phyloP scores from a whole-genome alignment of 2,888 invertebrate genomes.

The Bugulina stolonifera region DNA sequence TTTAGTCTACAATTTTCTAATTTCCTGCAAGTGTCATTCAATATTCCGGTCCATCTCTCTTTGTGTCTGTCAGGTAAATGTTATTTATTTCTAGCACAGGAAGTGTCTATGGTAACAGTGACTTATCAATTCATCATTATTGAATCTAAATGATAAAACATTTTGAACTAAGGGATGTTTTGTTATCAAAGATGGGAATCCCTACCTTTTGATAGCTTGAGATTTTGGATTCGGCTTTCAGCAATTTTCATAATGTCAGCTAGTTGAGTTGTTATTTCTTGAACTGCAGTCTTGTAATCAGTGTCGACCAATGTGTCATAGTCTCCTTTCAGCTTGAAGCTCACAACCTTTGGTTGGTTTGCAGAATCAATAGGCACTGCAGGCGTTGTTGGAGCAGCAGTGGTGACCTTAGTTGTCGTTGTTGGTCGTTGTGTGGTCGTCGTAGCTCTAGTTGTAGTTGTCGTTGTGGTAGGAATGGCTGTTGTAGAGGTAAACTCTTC shows the following conservation, averaged over 20 bases:
- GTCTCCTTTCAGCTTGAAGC: conserved; percentile 6
- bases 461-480: neutral
- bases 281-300: neutral
- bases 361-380: neutral
- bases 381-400: neutral
- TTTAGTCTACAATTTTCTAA: too few relatives aligned
- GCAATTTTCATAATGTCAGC: neutral
- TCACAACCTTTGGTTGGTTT: neutral
- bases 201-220: conserved; percentile 11
- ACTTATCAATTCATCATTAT: too few relatives aligned
- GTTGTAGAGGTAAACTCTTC: neutral
- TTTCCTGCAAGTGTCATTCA: too few relatives aligned
- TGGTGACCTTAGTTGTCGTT: neutral
- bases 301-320: neutral
- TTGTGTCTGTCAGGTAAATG: too few relatives aligned
- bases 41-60: too few relatives aligned
- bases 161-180: too few relatives aligned
- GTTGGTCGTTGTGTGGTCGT: neutral
- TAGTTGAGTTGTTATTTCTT: neutral
- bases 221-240: conserved; percentile 1
- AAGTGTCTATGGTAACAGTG: too few relatives aligned
- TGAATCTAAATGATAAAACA: too few relatives aligned
- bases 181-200: too few relatives aligned
- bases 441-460: neutral
- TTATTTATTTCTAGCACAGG: too few relatives aligned